phyloP scores from a whole-genome alignment of 1,140 invertebrate genomes.

The Ectropis grisescens region DNA sequence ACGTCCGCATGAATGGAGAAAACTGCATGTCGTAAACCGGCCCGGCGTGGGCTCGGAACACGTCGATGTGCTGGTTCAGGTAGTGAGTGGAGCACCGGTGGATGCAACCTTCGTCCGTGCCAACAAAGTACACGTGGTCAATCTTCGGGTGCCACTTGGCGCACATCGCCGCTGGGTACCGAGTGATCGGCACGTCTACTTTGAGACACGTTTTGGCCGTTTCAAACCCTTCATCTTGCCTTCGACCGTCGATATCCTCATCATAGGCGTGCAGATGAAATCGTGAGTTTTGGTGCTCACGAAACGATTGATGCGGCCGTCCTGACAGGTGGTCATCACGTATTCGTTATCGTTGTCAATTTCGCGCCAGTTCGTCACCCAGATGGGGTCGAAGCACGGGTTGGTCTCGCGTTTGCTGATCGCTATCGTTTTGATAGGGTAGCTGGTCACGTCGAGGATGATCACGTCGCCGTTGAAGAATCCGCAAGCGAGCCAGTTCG shows the following conservation, averaged over 20 bases:
- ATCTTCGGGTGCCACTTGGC: conserved; percentile 76
- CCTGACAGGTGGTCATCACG: conserved; percentile 69
- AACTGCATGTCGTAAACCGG: conserved; percentile 82
- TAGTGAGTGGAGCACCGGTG: conserved; percentile 81
- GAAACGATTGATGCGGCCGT: conserved; percentile 73
- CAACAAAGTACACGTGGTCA: conserved; percentile 80
- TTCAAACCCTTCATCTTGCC: conserved; percentile 74
- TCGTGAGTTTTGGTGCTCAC: conserved; percentile 66
- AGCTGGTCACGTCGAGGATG: conserved; percentile 77
- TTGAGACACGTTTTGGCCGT: conserved; percentile 55
- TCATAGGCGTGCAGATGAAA: conserved; percentile 72
- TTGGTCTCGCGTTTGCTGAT: conserved; percentile 68
- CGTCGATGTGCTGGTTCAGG: conserved; percentile 76
- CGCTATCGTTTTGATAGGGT: conserved; percentile 66
- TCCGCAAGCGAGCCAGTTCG: conserved; percentile 83
- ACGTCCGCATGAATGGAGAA: conserved; percentile 81
- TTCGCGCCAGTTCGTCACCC: conserved; percentile 72
- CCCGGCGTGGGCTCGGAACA: conserved; percentile 83
- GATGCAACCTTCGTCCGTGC: conserved; percentile 87
- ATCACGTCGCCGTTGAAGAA: conserved; percentile 84
- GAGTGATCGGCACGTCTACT: conserved; percentile 67
- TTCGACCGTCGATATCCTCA: conserved; percentile 74
- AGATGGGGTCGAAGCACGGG: conserved; percentile 76
- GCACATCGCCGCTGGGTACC: conserved; percentile 73
- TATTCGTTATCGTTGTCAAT: conserved; percentile 58